phyloP scores from a whole-genome alignment of 2,113 vertebrate species.

The Chloropsis cyanopogon region DNA sequence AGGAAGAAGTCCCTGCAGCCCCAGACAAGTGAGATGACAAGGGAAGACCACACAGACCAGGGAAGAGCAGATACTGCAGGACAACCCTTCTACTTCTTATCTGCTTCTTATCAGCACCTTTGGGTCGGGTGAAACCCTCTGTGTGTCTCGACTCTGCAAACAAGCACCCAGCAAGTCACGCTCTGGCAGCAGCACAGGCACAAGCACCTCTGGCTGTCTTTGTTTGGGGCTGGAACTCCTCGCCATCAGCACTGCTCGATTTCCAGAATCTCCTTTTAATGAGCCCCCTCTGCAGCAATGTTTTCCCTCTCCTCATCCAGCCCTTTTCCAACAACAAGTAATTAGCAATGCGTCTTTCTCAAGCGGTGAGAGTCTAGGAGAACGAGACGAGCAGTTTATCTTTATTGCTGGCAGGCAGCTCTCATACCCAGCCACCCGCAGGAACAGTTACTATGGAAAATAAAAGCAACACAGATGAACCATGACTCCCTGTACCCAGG shows the following conservation, averaged over 20 bases:
- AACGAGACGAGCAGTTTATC: background rate
- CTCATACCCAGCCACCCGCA: rapidly evolving
- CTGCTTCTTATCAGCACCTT: background rate
- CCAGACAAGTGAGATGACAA: background rate
- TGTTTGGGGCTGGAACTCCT: background rate
- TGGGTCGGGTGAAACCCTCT: background rate
- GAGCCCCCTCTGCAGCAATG: background rate
- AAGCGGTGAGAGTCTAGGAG: background rate
- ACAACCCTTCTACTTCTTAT: background rate
- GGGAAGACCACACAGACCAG: background rate
- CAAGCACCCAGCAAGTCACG: rapidly evolving
- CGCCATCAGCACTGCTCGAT: rapidly evolving
- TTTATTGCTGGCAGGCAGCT: background rate
- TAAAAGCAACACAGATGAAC: background rate
- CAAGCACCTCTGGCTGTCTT: background rate
- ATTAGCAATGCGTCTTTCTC: background rate
- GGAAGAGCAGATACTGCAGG: background rate
- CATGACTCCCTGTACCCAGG: background rate
- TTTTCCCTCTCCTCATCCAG: background rate
- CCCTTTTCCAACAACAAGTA: background rate
- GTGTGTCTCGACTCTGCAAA: background rate
- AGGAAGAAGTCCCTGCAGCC: background rate
- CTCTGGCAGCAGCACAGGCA: background rate
- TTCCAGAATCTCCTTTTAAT: background rate
- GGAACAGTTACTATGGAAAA: constrained; percentile 27